Base-by-base conservation (phyloP, 1,140 invertebrate species). In the Caligus rogercresseyi region DNA sequence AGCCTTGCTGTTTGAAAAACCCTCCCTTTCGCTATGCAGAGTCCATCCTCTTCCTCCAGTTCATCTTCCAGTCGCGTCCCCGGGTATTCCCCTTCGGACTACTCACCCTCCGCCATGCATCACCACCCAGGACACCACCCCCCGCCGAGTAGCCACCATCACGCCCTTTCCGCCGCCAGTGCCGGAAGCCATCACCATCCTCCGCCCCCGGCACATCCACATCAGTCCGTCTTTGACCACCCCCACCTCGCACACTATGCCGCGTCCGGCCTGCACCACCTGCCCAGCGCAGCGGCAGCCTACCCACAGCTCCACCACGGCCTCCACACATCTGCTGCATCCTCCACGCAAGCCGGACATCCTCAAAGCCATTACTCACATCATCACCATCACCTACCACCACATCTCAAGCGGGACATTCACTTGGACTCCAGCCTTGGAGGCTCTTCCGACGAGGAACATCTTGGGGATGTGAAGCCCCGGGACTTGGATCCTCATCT, bases 401-500 rank as follows among this genome's bases (percentile, higher is more conserved):
- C n/a, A n/a, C 31, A 43, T 43, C 31, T 43, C 31, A 43, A 43
- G n/a, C 7, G 31, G n/a, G 31, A 43, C n/a, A n/a, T n/a, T 43
- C 31, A 43, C 31, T 7, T 11, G 31, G 31, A 7, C 7, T n/a
- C n/a, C n/a, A 7, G n/a, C 31, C 7, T 43, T 43, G 31, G n/a
- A 43, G 31, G 31, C 31, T 43, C 31, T n/a, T 43, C 31, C n/a
- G 31, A 43, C n/a, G 31, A 43, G n/a, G 31, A 43, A 11, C 7
- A 43, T n/a, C 7, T 43, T 43, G 31, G 31, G n/a, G 31, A 43
- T 43, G 31, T 43, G 31, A 43, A 25, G 4, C 26, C 23, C 24
- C 16, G 16, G 16, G 16, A 19, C 24, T 16, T 26, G 23, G 57
- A 60, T 21, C 24, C 57, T 25, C 57, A 60, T 60, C 57, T 25